Evolutionary conservation across 2,888 invertebrate species (phyloP).

Genomic region (Acanthoscelides obtectus): DNA sequence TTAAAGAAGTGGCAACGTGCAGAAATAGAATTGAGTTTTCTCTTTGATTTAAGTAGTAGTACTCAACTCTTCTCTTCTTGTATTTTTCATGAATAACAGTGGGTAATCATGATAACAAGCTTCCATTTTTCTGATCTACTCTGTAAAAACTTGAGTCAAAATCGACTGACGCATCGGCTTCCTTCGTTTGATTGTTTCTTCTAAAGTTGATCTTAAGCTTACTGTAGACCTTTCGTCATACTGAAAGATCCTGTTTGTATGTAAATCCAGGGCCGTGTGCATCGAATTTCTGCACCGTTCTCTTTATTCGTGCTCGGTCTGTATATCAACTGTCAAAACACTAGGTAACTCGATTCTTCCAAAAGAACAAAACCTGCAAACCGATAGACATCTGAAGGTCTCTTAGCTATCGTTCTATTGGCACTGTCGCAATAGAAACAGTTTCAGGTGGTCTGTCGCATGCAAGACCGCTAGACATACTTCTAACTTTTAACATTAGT

Average conservation of each 20-base stretch:
- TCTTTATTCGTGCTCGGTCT: background rate
- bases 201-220: no score
- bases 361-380: background rate
- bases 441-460: background rate
- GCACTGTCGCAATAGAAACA: background rate
- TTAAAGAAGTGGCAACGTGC: no score
- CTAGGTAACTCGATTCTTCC: background rate
- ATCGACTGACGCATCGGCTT: no score
- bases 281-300: background rate
- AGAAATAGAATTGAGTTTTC: no score
- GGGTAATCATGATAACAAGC: no score
- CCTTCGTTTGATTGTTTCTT: no score
- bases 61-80: no score
- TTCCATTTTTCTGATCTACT: no score
- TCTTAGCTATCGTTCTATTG: background rate
- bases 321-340: background rate
- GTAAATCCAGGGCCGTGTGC: background rate
- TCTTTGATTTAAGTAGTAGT: no score
- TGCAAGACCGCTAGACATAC: background rate
- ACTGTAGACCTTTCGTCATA: no score
- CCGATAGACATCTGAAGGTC: background rate
- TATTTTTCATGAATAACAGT: no score
- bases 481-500: background rate
- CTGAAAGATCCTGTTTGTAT: background rate
- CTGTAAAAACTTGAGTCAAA: no score